Evolutionary conservation across 2,797 vertebrate species (phyloP).

Genomic region (Intellagama lesueurii): DNA sequence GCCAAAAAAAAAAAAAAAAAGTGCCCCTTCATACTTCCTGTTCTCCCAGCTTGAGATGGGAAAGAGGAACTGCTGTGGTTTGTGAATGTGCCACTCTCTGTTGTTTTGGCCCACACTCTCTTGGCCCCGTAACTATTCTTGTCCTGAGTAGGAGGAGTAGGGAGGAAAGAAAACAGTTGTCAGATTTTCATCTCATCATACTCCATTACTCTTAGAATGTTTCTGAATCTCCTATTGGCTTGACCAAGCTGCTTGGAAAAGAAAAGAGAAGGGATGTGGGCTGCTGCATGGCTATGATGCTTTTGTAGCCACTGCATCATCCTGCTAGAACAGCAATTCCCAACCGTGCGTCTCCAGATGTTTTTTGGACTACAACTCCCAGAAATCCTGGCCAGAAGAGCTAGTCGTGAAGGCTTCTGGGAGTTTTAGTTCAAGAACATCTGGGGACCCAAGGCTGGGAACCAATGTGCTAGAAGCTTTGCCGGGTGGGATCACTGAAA

Average conservation of each 20-base stretch:
- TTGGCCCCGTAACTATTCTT: background rate
- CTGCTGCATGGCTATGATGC: background rate
- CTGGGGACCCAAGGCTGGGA: background rate
- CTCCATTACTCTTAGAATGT: background rate
- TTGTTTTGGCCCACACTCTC: background rate
- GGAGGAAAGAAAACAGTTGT: background rate
- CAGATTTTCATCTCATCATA: background rate
- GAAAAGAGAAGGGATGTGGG: background rate
- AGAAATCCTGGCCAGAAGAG: too few species aligned
- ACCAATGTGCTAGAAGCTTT: conserved; percentile 15
- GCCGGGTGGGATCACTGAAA: conserved; percentile 37
- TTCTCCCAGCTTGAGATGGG: background rate
- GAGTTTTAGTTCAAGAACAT: too few species aligned
- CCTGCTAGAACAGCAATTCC: background rate
- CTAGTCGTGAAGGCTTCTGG: too few species aligned
- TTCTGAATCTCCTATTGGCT: background rate
- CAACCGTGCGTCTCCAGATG: background rate
- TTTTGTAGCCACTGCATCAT: background rate
- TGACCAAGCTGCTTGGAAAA: background rate
- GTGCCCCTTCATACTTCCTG: background rate
- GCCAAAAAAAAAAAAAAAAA: background rate
- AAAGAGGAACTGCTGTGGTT: background rate
- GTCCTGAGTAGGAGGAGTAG: background rate
- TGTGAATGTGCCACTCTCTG: background rate
- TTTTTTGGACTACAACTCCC: too few species aligned